Evolutionary conservation across 2,888 invertebrate genomes (phyloP).

Genomic region (Dicycla oo): DNA sequence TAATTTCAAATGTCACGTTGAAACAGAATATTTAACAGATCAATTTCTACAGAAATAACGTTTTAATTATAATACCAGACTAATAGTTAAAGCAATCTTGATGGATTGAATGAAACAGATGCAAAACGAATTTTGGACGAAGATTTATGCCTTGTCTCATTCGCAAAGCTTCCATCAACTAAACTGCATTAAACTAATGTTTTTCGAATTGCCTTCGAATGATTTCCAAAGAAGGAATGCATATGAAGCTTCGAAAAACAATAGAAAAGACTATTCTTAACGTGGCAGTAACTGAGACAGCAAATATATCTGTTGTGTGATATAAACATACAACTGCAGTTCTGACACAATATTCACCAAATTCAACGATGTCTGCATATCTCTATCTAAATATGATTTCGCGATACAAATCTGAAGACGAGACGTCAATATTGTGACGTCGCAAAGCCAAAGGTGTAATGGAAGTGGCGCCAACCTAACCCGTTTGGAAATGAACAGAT

Average conservation of each 20-base stretch:
- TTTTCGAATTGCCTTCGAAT: not conserved
- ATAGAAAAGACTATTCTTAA: not conserved
- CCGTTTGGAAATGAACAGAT: slow-evolving; percentile 40
- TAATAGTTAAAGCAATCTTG: slow-evolving; percentile 7
- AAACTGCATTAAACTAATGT: not conserved
- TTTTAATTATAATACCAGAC: slow-evolving; percentile 11
- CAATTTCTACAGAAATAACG: slow-evolving; percentile 8
- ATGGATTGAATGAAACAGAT: slow-evolving; percentile 7
- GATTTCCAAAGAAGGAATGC: not conserved
- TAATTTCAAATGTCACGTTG: slow-evolving; percentile 31
- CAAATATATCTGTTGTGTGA: not conserved
- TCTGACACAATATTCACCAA: not conserved
- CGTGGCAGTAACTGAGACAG: no score
- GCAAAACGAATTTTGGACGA: not conserved
- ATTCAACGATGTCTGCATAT: not conserved
- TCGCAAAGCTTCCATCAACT: not conserved
- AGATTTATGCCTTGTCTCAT: slow-evolving; percentile 3
- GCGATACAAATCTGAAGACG: slow-evolving; percentile 7
- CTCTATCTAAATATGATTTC: slow-evolving; percentile 24
- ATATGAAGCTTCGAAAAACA: not conserved
- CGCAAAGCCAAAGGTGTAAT: slow-evolving; percentile 54
- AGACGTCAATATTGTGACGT: slow-evolving; percentile 35
- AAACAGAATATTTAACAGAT: not conserved
- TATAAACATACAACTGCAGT: not conserved
- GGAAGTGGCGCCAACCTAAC: slow-evolving; percentile 56